Percentiles rank a stretch among this genome's conserved stretches.
phyloP scores from a whole-genome alignment of 2,888 invertebrate species.

The Hypselothyrea guttata region DNA sequence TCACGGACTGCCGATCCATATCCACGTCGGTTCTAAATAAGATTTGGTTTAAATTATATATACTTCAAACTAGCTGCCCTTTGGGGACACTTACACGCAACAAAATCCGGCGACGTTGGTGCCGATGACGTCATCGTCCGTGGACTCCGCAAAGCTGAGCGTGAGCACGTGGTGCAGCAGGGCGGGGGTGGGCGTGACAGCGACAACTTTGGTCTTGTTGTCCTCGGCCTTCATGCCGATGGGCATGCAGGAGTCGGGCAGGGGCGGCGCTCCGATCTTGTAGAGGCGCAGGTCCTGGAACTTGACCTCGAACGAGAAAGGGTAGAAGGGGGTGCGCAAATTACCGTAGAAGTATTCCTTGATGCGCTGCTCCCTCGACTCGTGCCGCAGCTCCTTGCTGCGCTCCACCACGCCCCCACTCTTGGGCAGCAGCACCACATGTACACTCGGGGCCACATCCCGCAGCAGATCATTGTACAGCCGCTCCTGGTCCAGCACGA shows the following conservation, averaged over 20 bases:
- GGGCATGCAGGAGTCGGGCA: conserved; percentile 98
- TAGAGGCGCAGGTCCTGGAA: conserved; percentile 94
- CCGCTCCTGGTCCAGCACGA: conserved; percentile 97
- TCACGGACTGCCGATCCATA: conserved; percentile 92
- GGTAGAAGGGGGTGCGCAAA: conserved; percentile 89
- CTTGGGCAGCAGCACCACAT: conserved; percentile 95
- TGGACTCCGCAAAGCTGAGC: conserved; percentile 91
- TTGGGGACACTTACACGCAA: conserved; percentile 96
- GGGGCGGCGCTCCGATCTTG: conserved; percentile 95
- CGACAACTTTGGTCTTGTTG: conserved; percentile 93
- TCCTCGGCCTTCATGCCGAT: conserved; percentile 96
- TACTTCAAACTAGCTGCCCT: conserved; percentile 1
- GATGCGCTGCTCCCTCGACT: conserved; percentile 90
- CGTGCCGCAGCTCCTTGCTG: conserved; percentile 87
- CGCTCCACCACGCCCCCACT: conserved; percentile 98
- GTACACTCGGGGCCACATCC: conserved; percentile 96
- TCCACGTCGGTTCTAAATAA: conserved; percentile 94
- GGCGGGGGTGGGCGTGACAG: conserved; percentile 88
- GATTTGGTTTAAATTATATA: conserved; percentile 15
- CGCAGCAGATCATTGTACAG: conserved; percentile 96
- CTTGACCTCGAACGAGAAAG: conserved; percentile 96
- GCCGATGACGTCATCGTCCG: conserved; percentile 92
- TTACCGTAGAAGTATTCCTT: conserved; percentile 98
- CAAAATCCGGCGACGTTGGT: conserved; percentile 95
- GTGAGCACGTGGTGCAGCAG: conserved; percentile 94